phyloP scores from a whole-genome alignment of 1,140 invertebrate species.

The Neodiprion fabricii region DNA sequence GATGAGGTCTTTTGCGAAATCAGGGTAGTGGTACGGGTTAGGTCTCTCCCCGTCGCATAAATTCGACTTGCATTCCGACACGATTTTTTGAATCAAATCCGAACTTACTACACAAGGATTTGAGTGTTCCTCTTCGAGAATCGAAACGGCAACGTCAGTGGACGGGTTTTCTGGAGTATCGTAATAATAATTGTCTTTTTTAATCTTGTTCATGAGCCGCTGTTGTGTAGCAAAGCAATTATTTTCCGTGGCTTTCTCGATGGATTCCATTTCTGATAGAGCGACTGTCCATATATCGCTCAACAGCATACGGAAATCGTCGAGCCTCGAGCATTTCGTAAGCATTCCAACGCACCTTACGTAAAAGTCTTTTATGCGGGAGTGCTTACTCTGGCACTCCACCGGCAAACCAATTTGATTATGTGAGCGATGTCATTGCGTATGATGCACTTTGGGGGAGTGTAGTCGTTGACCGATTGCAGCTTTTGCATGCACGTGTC shows the following conservation, averaged over 20 bases:
- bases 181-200: neutral
- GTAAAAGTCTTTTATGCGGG: constrained; percentile 31
- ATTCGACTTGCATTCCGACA: constrained; percentile 14
- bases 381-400: constrained; percentile 16
- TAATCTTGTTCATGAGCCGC: neutral
- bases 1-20: constrained; percentile 19
- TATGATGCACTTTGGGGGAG: constrained; percentile 13
- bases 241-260: constrained; percentile 11
- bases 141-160: constrained; percentile 9
- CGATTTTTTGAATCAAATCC: constrained; percentile 19
- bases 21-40: constrained; percentile 26
- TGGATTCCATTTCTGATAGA: constrained; percentile 18
- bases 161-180: neutral
- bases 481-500: constrained; percentile 14
- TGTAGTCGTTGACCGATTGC: neutral
- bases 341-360: constrained; percentile 26
- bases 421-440: constrained; percentile 32
- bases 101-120: constrained; percentile 11
- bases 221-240: constrained; percentile 25
- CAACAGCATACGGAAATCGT: constrained; percentile 23
- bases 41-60: constrained; percentile 11
- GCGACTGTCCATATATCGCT: constrained; percentile 19
- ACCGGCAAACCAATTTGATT: constrained; percentile 26
- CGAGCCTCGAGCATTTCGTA: constrained; percentile 16
- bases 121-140: constrained; percentile 10